Base-by-base conservation (phyloP, 2,888 invertebrate species). In the Pocota personata region DNA sequence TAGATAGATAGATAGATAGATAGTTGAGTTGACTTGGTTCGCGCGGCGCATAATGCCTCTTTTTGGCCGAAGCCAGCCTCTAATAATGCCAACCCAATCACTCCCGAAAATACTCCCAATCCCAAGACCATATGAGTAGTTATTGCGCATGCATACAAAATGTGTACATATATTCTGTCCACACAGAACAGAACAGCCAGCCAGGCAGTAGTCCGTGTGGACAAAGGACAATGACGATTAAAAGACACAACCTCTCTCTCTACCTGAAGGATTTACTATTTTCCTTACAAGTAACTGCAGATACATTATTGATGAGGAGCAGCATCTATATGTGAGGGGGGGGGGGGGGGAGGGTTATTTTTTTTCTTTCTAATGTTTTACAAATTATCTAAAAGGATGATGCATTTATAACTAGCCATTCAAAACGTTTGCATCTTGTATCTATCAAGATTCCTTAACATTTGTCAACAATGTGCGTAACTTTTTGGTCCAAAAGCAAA, bases 61-160 rank as follows among this genome's bases (percentile, higher is more conserved):
- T 76, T 75, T 79, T 66, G 80, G 73, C 76, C 82, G 80, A 72
- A 76, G 86, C 86, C 86, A 86, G 86, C 86, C 80, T 82, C 86
- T 76, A 77, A 82, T 86, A 86, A 86, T 82, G 72, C 76, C 86
- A 77, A 82, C 86, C 86, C 86, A 86, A 86, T 86, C 86, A 77
- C 82, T 86, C 86, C 86, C 86, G 76, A 86, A 86, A 82, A 86
- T 86, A 72, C 86, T 86, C 82, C 86, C 86, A 86, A 86, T 86
- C 75, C 76, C 30, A 62, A 58, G 82, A 86, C 86, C 86, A 82
- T 86, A 86, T 86, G 86, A 86, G 86, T 86, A 86, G 86, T 86
- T 86, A 86, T 82, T 86, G 86, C 86, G 86, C 86, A 86, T 86
- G 86, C 86, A 86, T 86, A 82, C 82, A 60, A 86, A 80, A 86